Percentiles rank a stretch among this genome's conserved stretches.
These are phyloP conservation scores for Labrus mixtus DNA, from an alignment of 2,113 vertebrate species.

Conservation along the genomic window DNA sequence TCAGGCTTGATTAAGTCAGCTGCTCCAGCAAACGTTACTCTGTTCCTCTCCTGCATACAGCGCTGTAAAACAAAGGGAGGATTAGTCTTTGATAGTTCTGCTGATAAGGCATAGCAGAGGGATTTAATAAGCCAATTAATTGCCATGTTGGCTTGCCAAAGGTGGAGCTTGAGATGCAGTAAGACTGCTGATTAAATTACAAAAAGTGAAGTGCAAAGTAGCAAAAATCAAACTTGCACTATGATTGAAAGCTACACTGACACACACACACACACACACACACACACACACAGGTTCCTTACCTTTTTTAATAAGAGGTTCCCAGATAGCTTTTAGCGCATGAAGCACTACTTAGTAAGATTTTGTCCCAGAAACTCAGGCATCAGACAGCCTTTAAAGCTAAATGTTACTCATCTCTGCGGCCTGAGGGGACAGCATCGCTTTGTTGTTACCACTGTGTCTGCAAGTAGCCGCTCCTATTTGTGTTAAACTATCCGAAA, in stretches of 20 bases:
- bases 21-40: slow-evolving; percentile 18
- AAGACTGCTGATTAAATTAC: slow-evolving; percentile 69
- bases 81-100: slow-evolving; percentile 79
- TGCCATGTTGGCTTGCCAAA: slow-evolving; percentile 72
- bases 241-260: slow-evolving; percentile 39
- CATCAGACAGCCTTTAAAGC: slow-evolving; percentile 15
- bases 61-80: slow-evolving; percentile 64
- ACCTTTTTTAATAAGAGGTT: slow-evolving; percentile 34
- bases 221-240: slow-evolving; percentile 49
- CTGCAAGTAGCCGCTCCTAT: slow-evolving; percentile 11
- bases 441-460: slow-evolving; percentile 16
- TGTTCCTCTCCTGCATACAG: slow-evolving; percentile 31
- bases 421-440: slow-evolving; percentile 8
- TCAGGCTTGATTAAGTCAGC: slow-evolving; percentile 53
- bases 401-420: slow-evolving; percentile 15
- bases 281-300: slow-evolving; percentile 30
- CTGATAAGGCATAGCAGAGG: slow-evolving; percentile 72
- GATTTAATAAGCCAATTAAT: slow-evolving; percentile 81
- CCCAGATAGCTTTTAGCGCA: slow-evolving; percentile 9
- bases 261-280: slow-evolving; percentile 2
- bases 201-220: slow-evolving; percentile 58
- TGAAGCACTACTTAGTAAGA: slow-evolving; percentile 9
- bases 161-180: slow-evolving; percentile 64
- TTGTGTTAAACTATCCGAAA: slow-evolving; percentile 29
- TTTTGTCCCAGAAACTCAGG: slow-evolving; percentile 1